Evolutionary conservation across 2,797 vertebrate species (phyloP).

Genomic region (Spinus olivaceus): DNA sequence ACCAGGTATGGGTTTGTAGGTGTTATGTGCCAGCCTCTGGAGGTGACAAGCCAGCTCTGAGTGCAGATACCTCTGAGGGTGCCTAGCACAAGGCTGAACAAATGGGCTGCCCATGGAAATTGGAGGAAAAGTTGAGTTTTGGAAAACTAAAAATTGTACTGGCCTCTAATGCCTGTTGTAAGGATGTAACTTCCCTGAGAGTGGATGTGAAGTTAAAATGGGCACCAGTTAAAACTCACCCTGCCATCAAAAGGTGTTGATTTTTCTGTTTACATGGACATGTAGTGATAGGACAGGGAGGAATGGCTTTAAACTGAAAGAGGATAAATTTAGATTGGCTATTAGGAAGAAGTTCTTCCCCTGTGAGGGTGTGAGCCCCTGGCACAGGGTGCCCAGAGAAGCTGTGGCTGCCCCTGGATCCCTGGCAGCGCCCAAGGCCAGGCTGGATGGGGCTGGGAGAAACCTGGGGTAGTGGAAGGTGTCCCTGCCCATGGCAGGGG

Average conservation of each 20-base stretch:
- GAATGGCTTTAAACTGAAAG: not conserved
- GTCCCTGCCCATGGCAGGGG: not conserved
- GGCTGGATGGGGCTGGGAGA: rapidly evolving
- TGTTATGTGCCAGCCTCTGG: not conserved
- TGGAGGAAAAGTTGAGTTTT: not conserved
- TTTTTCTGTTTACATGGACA: not conserved
- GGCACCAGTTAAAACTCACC: not conserved
- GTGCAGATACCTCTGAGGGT: not conserved
- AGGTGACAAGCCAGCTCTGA: constrained; percentile 6
- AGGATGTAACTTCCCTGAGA: not conserved
- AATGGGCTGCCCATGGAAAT: not conserved
- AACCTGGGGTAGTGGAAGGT: rapidly evolving
- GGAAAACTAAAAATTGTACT: not conserved
- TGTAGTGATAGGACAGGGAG: not conserved
- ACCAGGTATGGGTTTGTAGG: not conserved
- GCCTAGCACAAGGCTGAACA: not conserved
- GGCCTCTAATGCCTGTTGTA: not conserved
- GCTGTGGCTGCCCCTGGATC: not conserved
- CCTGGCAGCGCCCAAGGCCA: not conserved
- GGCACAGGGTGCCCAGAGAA: not conserved
- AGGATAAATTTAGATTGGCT: not conserved
- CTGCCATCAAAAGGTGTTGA: not conserved
- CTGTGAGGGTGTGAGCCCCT: not conserved
- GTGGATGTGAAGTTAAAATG: not conserved
- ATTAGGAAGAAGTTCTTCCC: not conserved